A percentile compares a stretch with the other conserved stretches of the same genome.
Evolutionary conservation across 2,888 invertebrate species (phyloP).

Genomic region (Drosophila cracens): DNA sequence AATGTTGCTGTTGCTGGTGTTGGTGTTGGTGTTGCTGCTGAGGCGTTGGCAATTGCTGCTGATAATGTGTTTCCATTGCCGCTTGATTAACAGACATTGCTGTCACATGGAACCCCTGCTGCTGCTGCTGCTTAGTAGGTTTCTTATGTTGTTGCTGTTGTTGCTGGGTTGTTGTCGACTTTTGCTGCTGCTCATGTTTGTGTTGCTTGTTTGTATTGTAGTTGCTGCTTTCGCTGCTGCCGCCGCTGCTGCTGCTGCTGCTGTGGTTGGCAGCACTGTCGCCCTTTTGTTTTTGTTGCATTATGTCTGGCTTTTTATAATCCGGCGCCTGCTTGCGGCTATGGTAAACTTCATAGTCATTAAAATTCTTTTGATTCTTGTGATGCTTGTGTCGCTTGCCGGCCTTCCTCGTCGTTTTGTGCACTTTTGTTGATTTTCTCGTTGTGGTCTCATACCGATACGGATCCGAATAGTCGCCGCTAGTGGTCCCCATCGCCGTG

Average conservation of each 20-base stretch:
- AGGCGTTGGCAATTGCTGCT: constrained; percentile 54
- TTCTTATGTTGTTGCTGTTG: constrained; percentile 42
- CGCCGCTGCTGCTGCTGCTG: constrained; percentile 26
- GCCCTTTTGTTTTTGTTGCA: constrained; percentile 52
- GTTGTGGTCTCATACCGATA: constrained; percentile 77
- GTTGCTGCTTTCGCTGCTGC: constrained; percentile 50
- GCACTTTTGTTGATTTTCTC: constrained; percentile 72
- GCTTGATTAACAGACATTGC: constrained; percentile 67
- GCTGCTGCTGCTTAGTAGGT: constrained; percentile 30
- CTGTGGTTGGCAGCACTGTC: constrained; percentile 26
- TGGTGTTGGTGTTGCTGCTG: constrained; percentile 45
- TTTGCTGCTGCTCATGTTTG: constrained; percentile 63
- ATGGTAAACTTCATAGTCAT: constrained; percentile 76
- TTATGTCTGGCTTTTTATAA: constrained; percentile 69
- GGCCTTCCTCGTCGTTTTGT: constrained; percentile 66
- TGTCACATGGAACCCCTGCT: constrained; percentile 34
- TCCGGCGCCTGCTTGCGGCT: constrained; percentile 66
- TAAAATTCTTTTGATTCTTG: constrained; percentile 78
- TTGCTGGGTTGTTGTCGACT: constrained; percentile 44
- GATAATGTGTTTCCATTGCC: constrained; percentile 68
- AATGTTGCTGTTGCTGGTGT: constrained; percentile 44
- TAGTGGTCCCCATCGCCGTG: neutral
- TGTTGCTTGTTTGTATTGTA: constrained; percentile 73
- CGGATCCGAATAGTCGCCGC: constrained; percentile 74
- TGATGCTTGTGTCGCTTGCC: constrained; percentile 75